Conservation (phyloP, 37 sponge, comb jelly and placozoan genomes). For the Theonella swinhoei region DNA sequence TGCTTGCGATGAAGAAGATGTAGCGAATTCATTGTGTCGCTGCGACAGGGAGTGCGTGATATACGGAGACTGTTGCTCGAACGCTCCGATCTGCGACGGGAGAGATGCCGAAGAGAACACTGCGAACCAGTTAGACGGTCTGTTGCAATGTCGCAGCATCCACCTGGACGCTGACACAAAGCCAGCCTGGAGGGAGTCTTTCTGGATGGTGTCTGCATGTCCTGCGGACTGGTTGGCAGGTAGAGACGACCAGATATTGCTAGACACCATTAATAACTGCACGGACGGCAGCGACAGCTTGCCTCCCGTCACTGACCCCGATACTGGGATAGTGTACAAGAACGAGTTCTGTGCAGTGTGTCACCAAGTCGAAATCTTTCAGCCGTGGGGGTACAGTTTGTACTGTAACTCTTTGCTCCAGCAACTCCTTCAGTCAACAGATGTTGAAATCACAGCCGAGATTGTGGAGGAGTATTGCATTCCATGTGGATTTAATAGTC, state of each 20-base stretch:
- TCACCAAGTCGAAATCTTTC: conserved; percentile 6
- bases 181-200: not conserved
- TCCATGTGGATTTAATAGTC: not conserved
- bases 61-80: conserved; percentile 38
- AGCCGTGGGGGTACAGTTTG: conserved; percentile 2
- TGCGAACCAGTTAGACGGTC: not conserved
- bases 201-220: conserved; percentile 28
- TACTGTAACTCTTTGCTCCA: not conserved
- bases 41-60: conserved; percentile 26
- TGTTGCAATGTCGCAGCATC: conserved; percentile 19
- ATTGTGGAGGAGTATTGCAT: conserved; percentile 8
- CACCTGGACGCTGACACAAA: not conserved
- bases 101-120: not conserved
- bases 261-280: not conserved
- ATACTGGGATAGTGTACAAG: conserved; percentile 43
- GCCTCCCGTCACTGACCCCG: conserved; percentile 37
- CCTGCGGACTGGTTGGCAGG: conserved; percentile 16
- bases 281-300: not conserved
- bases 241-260: not conserved
- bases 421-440: not conserved
- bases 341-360: conserved; percentile 60
- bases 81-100: not conserved
- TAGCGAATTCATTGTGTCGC: not conserved
- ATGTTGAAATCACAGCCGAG: not conserved
- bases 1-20: no score